A percentile compares a stretch with the other conserved stretches of the same genome.
Conservation (phyloP, 2,888 invertebrate species). For the Polyommatus icarus region DNA sequence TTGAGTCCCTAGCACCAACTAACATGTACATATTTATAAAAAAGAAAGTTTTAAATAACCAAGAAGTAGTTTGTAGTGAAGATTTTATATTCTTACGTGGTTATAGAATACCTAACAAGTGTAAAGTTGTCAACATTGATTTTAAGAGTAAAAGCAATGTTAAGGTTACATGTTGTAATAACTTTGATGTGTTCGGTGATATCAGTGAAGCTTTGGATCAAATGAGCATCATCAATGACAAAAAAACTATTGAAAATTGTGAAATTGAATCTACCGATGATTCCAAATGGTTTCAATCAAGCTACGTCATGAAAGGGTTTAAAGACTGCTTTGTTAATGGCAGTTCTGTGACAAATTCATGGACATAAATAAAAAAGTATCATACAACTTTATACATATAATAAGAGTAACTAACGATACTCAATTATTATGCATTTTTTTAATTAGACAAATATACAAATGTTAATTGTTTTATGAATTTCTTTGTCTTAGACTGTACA, state of each 20-base stretch:
- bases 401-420: not conserved
- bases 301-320: constrained; percentile 79
- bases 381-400: not conserved
- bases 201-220: constrained; percentile 48
- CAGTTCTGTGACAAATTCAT: constrained; percentile 74
- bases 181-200: constrained; percentile 69
- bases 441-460: constrained; percentile 16
- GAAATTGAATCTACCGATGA: constrained; percentile 64
- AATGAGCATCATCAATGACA: constrained; percentile 45
- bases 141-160: constrained; percentile 53
- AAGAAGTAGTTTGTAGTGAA: constrained; percentile 54
- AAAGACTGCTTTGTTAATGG: constrained; percentile 80
- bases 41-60: constrained; percentile 52
- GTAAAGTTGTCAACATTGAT: constrained; percentile 63
- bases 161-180: constrained; percentile 63
- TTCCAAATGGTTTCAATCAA: constrained; percentile 77
- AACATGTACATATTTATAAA: constrained; percentile 76
- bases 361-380: constrained; percentile 48
- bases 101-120: constrained; percentile 62
- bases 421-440: not conserved
- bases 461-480: constrained; percentile 18
- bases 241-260: constrained; percentile 49
- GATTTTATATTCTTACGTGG: constrained; percentile 63
- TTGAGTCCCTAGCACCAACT: constrained; percentile 64
- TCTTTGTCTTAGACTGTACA: constrained; percentile 5